Evolutionary conservation across 2,888 invertebrate genomes (phyloP), one percentile per base, ranked within the genome.

Genomic region (Papilio demoleus): DNA sequence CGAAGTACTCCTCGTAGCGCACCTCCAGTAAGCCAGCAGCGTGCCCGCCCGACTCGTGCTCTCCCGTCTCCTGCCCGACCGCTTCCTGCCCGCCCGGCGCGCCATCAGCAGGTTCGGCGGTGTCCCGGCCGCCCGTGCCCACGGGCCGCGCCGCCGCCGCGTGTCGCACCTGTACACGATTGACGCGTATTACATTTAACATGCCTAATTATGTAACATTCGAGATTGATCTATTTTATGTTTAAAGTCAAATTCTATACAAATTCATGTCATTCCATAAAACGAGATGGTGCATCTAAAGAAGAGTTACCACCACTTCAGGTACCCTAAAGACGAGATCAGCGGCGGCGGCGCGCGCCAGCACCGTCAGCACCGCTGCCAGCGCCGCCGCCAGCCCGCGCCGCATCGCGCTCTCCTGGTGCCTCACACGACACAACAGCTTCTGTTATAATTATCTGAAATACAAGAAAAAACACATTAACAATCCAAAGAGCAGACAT

Each of bases 1-100:
- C 87, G 75, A 93, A 87, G 86, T 94, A 95, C 81, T 95, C 94
- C 80, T 95, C 94, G 75, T 87, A 88, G 70, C 81, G 82, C 67
- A 84, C 81, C 73, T 84, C 85, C 65, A 82, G 73, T 56, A 79
- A 71, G n/a, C 77, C 74, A 4, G 31, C 58, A 12, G n/a, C 50
- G 14, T 19, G 38, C 56, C 79, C 81, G 6, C 76, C 78, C 12
- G 73, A 70, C 53, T 40, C 40, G n/a, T 40, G 40, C 40, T n/a
- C 40, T 14, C 6, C 40, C 14, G 40, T n/a, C 14, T 4, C 40
- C 38, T 38, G 12, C 38, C 14, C 38, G 38, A 12, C 38, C 38
- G 14, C 38, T n/a, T n/a, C n/a, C 40, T 40, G 14, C 14, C n/a
- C n/a, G 5, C 3, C 71, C 71, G 82, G 79, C 77, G 62, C 69